Evolutionary conservation across 1,140 invertebrate genomes (phyloP), one percentile per base, ranked within the genome.

Genomic region (Drosophila mojavensis): DNA sequence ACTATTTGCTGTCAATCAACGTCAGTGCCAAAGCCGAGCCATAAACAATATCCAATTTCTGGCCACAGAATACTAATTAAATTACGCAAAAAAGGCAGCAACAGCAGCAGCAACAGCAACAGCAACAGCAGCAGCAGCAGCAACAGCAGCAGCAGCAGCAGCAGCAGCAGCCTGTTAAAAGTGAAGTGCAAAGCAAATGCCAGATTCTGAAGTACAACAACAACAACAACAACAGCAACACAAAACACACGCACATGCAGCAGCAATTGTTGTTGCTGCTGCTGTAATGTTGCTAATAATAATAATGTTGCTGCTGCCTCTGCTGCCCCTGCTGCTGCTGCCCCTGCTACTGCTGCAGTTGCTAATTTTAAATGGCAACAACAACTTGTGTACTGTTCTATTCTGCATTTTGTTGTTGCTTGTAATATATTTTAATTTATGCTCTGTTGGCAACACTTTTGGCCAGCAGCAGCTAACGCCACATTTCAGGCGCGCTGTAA

Each of bases 11-110:
- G 88, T 91, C 88, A 91, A 91, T 91, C 88, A 91, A 88, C 90
- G 88, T 91, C 88, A 91, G 71, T 79, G 83, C 76, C 63, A 86
- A 88, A 56, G 78, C 65, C 75, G 72, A 83, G 81, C 88, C 83
- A 88, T 91, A 82, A 91, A 79, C 88, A 91, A 91, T 91, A 91
- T 91, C 83, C 68, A 72, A 91, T 91, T 91, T 88, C 88, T 88
- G 81, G 88, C 78, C 88, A 60, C 88, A 84, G 88, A 73, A 74
- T 88, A 91, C 83, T 91, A 91, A 91, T 91, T 91, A 88, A 91
- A 91, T 91, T 84, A 88, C 82, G 82, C 80, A 82, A 82, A 82
- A 72, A 80, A 68, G 74, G 39, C 62, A 61, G 5, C 62, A 74
- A 24, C 51, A 67, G 13, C 58, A 68, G 24, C 28, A 67, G 13